Evolutionary conservation across 2,797 vertebrate genomes (phyloP).

Genomic region (Coreius guichenoti): DNA sequence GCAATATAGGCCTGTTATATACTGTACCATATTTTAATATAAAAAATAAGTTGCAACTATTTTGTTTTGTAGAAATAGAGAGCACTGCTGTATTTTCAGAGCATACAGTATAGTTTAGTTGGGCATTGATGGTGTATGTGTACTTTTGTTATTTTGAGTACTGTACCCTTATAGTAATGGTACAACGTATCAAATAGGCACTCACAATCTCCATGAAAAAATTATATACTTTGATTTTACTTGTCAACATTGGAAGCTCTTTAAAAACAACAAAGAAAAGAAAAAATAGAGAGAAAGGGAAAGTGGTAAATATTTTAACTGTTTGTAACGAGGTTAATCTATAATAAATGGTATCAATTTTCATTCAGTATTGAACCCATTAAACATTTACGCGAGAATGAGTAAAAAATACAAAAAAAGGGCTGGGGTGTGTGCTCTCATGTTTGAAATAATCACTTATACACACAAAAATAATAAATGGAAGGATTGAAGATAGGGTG

Average conservation of each 20-base stretch:
- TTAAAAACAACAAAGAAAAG: not conserved
- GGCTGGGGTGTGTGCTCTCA: not conserved
- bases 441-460: constrained; percentile 37
- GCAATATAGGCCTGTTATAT: not conserved
- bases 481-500: not conserved
- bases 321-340: constrained; percentile 40
- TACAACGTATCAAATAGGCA: constrained; percentile 5
- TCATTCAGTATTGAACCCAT: constrained; percentile 44
- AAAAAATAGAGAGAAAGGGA: not conserved
- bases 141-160: constrained; percentile 11
- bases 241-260: constrained; percentile 4
- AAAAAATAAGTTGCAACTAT: constrained; percentile 33
- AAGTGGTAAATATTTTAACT: constrained; percentile 50
- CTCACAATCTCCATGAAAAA: constrained; percentile 2
- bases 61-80: constrained; percentile 7
- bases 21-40: not conserved
- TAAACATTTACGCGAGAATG: constrained; percentile 39
- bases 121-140: constrained; percentile 4
- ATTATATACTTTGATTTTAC: not conserved
- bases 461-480: not conserved
- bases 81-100: constrained; percentile 19
- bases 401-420: constrained; percentile 1
- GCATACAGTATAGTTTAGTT: not conserved
- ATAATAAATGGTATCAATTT: constrained; percentile 56
- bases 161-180: not conserved